phyloP scores from a whole-genome alignment of 2,888 invertebrate species.

The Rhamphomyia laevipes region DNA sequence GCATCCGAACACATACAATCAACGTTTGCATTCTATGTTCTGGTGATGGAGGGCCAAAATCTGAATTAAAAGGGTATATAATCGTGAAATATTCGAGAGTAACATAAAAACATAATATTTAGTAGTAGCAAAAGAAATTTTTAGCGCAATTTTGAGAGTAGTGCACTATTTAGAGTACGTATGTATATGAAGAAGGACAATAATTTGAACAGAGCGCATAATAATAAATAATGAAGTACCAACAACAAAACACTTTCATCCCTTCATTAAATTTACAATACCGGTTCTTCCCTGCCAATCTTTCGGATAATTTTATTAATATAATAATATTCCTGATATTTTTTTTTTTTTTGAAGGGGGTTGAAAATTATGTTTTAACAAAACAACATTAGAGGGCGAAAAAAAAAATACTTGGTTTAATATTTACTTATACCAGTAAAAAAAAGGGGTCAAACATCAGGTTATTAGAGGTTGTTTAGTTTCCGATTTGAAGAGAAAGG shows the following conservation, averaged over 20 bases:
- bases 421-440: too few relatives aligned
- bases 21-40: too few relatives aligned
- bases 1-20: too few relatives aligned
- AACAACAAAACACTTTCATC: slow-evolving; percentile 13
- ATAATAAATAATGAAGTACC: slow-evolving; percentile 14
- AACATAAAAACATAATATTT: too few relatives aligned
- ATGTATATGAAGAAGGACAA: slow-evolving; percentile 1
- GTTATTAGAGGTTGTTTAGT: too few relatives aligned
- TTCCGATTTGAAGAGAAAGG: too few relatives aligned
- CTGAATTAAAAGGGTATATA: too few relatives aligned
- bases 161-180: slow-evolving; percentile 2
- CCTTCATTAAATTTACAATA: slow-evolving; percentile 12
- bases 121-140: too few relatives aligned
- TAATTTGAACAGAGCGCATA: slow-evolving; percentile 8
- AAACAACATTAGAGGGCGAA: slow-evolving; percentile 3
- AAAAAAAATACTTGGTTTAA: slow-evolving; percentile 12
- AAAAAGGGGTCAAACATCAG: too few relatives aligned
- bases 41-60: slow-evolving; percentile 1
- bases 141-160: not conserved
- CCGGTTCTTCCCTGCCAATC: not conserved
- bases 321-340: too few relatives aligned
- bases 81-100: too few relatives aligned
- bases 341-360: too few relatives aligned
- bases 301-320: not conserved
- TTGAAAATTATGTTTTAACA: slow-evolving; percentile 9